Evolutionary conservation across 2,113 vertebrate species (phyloP), one percentile per base, ranked within the genome.

Genomic region (Corythornis vintsioides): DNA sequence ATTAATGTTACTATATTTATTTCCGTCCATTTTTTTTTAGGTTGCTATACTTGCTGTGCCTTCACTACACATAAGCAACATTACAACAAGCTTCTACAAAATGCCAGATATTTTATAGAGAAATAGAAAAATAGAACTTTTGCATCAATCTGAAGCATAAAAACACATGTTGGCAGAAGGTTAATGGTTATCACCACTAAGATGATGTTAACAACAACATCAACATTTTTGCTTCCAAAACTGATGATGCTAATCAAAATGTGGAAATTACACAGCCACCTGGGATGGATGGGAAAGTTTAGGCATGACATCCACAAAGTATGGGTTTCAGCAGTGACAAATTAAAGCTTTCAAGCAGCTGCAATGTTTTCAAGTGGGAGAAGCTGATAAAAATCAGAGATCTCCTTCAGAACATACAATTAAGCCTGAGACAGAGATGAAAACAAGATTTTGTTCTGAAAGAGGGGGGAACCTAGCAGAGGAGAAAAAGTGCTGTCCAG

Each of bases 291-390:
- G 57, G 76, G 57, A 84, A 95, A 75, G 56, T 86, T 93, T 53
- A 83, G 35, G n/a, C 10, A 9, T 64, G 53, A 83, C n/a, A 88
- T 56, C 31, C 56, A 78, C 50, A 60, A 88, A 64, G n/a, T 40
- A 81, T 18, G 69, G 73, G 20, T 63, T 94, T 84, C 72, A 85
- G 78, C 35, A 91, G n/a, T 83, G 79, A 86, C 29, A 91, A 86
- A 77, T 93, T 52, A 78, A 90, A 83, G 40, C 56, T 94, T 88
- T 70, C 42, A 83, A 88, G n/a, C 26, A 88, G 69, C 52, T 88
- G 66, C 26, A 73, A 18, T 12, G 7, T 90, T 88, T 93, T 64
- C 76, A 90, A 60, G 40, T 57, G 26, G 48, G 9, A 80, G 29
- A 94, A 88, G 24, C 12, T 88, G 73, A 73, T 48, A 83, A 92